A percentile compares a stretch with the other conserved stretches of the same genome.
Conservation (phyloP, 23 tunicate species). For the Aplidium turbinatum region DNA sequence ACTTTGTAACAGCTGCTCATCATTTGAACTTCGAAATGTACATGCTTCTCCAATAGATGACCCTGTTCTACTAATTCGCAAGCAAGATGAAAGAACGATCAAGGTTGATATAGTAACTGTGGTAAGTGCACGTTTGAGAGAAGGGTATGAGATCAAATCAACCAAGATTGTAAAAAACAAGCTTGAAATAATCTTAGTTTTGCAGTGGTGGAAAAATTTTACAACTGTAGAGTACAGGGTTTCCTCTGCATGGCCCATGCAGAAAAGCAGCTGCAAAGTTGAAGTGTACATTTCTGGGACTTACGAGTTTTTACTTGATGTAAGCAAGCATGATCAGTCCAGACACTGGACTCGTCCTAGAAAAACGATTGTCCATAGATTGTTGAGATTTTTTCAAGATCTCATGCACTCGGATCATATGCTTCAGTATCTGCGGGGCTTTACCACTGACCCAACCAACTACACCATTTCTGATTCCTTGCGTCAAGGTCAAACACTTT, state of each 20-base stretch:
- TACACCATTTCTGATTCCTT: slow-evolving; percentile 47
- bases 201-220: slow-evolving; percentile 72
- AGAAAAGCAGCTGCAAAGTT: slow-evolving; percentile 43
- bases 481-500: slow-evolving; percentile 61
- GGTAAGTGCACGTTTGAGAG: slow-evolving; percentile 58
- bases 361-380: slow-evolving; percentile 37
- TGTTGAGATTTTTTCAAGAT: slow-evolving; percentile 60
- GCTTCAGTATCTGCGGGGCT: slow-evolving; percentile 55
- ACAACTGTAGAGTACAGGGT: slow-evolving; percentile 68
- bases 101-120: slow-evolving; percentile 47
- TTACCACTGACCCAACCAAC: slow-evolving; percentile 47
- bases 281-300: slow-evolving; percentile 67
- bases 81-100: slow-evolving; percentile 58
- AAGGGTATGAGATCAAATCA: slow-evolving; percentile 60
- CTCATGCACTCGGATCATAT: slow-evolving; percentile 76
- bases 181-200: slow-evolving; percentile 33
- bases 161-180: slow-evolving; percentile 15
- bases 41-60: neutral
- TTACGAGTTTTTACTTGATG: slow-evolving; percentile 76
- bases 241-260: slow-evolving; percentile 80
- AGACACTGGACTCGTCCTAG: slow-evolving; percentile 59
- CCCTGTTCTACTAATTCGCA: slow-evolving; percentile 34
- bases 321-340: slow-evolving; percentile 31
- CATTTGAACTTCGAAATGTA: slow-evolving; percentile 34
- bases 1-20: slow-evolving; percentile 27